Evolutionary conservation across 1,140 invertebrate species (phyloP).

Genomic region (Pectinophora gossypiella): DNA sequence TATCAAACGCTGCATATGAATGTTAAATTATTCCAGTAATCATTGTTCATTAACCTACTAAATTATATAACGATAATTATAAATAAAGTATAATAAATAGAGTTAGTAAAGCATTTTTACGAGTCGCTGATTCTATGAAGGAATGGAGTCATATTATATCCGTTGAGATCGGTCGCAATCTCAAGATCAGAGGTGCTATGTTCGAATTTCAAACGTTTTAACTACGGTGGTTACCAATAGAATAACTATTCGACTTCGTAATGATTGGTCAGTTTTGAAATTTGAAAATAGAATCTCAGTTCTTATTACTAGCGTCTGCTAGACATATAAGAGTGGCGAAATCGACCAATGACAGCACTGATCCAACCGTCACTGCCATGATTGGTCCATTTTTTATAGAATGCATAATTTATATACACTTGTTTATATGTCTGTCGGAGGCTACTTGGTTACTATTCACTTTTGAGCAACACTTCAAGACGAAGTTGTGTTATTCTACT

Average conservation of each 20-base stretch:
- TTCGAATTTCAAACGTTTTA: conserved; percentile 33
- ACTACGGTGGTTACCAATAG: not conserved
- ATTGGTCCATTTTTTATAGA: conserved; percentile 71
- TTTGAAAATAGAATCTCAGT: conserved; percentile 61
- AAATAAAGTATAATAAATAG: conserved; percentile 48
- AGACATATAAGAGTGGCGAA: conserved; percentile 69
- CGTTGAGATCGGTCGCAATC: conserved; percentile 63
- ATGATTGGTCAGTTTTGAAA: conserved; percentile 25
- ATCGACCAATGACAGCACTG: conserved; percentile 71
- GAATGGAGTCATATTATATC: conserved; percentile 41
- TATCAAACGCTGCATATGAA: conserved; percentile 37
- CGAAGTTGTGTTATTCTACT: conserved; percentile 52
- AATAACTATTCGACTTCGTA: not conserved
- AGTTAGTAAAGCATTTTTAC: conserved; percentile 60
- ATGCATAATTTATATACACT: conserved; percentile 56
- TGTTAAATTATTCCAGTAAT: conserved; percentile 44
- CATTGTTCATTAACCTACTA: conserved; percentile 56
- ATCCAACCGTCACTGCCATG: conserved; percentile 63
- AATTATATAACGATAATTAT: conserved; percentile 48
- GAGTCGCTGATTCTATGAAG: conserved; percentile 69
- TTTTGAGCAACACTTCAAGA: conserved; percentile 73
- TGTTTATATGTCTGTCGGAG: conserved; percentile 71
- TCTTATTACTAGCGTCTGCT: conserved; percentile 63
- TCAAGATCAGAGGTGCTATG: conserved; percentile 62
- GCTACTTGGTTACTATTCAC: conserved; percentile 58